Evolutionary conservation across 2,797 vertebrate genomes (phyloP).

Genomic region (Bradypodion ventrale): DNA sequence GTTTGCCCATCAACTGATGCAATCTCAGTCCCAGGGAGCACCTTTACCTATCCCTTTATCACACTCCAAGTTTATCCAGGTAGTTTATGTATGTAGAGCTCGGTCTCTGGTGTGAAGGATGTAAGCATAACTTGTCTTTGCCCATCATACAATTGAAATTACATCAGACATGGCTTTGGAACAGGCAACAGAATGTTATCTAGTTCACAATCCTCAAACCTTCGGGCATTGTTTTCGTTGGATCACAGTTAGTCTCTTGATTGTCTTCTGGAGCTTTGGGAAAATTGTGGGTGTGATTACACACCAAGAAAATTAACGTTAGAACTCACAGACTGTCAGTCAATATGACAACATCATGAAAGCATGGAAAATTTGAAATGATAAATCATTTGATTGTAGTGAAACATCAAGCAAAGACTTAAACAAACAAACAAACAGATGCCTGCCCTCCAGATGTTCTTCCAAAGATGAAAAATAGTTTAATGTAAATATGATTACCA

Average conservation of each 20-base stretch:
- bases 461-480: constrained; percentile 33
- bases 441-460: constrained; percentile 25
- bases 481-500: constrained; percentile 4
- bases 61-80: background rate
- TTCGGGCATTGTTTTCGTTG: background rate
- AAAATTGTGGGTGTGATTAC: background rate
- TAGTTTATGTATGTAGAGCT: background rate
- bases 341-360: background rate
- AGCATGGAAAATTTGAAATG: background rate
- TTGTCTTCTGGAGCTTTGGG: background rate
- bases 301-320: background rate
- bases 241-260: background rate
- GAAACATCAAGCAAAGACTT: constrained; percentile 7
- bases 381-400: background rate
- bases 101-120: background rate
- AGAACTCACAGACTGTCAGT: background rate
- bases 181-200: background rate
- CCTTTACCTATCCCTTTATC: too few relatives aligned
- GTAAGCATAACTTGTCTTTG: background rate
- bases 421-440: constrained; percentile 2
- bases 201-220: background rate
- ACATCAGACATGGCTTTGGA: background rate
- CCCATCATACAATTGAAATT: background rate
- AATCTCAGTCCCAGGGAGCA: background rate
- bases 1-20: background rate